Evolutionary conservation across 2,888 invertebrate species (phyloP), one percentile per base, ranked within the genome.

Genomic region (Lasioglossum marginatum): DNA sequence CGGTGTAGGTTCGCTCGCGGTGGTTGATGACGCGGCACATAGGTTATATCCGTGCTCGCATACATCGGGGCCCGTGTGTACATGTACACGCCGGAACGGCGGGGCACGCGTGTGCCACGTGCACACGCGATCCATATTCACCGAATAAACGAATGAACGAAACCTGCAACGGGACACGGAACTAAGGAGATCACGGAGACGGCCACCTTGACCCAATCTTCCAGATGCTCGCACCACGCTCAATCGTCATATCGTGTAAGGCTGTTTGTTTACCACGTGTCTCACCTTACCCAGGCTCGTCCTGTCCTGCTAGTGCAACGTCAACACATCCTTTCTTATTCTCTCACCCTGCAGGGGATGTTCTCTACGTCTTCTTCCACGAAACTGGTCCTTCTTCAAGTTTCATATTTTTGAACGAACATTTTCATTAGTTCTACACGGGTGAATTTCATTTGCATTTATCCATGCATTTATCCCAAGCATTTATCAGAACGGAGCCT

Each of bases 21-120:
- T 91, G 91, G 92, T 91, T 93, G 92, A 93, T 93, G 93, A 93
- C 92, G 93, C 88, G 92, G 93, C 93, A 93, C 92, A 90, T 92
- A 82, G 93, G 88, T 92, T 91, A 90, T 92, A 92, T 91, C 89
- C 91, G 90, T 85, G 82, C 80, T 73, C 73, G 72, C 63, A 43
- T 40, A 57, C 43, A 63, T 10, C 63, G 66, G 60, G 27, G 19
- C 71, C 43, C 23, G 40, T 45, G 31, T 72, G 73, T 40, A 75
- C 37, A 80, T 31, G 31, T 76, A 60, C 68, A 77, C 48, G 45
- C 5, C 16, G 40, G 12, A 40, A 40, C 40, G 43, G 23, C 45
- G 8, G 31, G 57, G 27, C 72, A 63, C 52, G 60, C 34, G 72
- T 60, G 80, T 77, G n/a, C 40, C 52, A 63, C 72, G 57, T 43